phyloP scores from a whole-genome alignment of 2,888 invertebrate genomes.

The Oligia strigilis region DNA sequence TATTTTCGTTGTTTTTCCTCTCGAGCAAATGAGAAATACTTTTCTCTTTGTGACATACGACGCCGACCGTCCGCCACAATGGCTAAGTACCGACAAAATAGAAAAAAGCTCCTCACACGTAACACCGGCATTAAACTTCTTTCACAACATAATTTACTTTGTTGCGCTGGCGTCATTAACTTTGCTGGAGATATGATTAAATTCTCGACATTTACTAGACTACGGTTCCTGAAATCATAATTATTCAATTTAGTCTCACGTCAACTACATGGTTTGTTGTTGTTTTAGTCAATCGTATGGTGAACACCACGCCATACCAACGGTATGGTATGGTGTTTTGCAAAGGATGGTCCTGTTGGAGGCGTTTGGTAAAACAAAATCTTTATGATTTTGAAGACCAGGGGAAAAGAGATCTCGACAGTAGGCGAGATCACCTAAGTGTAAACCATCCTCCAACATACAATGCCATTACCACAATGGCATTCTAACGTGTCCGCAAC shows the following conservation, averaged over 20 bases:
- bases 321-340: neutral
- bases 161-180: conserved; percentile 45
- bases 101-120: conserved; percentile 69
- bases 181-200: conserved; percentile 62
- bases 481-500: neutral
- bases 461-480: neutral
- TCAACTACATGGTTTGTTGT: conserved; percentile 8
- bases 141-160: conserved; percentile 58
- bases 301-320: neutral
- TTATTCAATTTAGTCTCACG: conserved; percentile 9
- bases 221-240: neutral
- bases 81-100: conserved; percentile 74
- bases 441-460: neutral
- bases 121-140: conserved; percentile 64
- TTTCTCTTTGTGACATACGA: conserved; percentile 86
- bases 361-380: neutral
- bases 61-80: conserved; percentile 75
- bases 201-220: conserved; percentile 57
- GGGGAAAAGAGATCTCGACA: neutral
- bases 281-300: conserved; percentile 10
- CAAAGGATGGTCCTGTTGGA: neutral
- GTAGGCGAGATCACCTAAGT: no score
- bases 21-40: conserved; percentile 86
- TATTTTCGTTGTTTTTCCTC: conserved; percentile 83
- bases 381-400: neutral